Percentiles rank a stretch among this genome's conserved stretches.
phyloP scores from a whole-genome alignment of 2,888 invertebrate species.

The Hybos culiciformis region DNA sequence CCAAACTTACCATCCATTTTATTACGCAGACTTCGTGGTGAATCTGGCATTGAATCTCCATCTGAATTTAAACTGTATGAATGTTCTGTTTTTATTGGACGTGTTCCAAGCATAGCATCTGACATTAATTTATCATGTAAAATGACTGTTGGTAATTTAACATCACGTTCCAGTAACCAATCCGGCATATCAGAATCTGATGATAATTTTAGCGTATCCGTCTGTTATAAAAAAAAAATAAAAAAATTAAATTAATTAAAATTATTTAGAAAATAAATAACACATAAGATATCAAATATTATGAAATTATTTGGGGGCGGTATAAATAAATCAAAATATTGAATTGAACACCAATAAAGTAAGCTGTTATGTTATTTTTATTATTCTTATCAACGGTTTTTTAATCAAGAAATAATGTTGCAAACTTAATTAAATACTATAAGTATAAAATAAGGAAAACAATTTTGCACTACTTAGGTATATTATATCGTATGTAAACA shows the following conservation, averaged over 20 bases:
- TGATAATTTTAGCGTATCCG: conserved; percentile 45
- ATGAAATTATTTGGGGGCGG: too few species aligned
- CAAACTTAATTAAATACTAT: too few species aligned
- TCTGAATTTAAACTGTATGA: conserved; percentile 74
- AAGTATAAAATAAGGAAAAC: too few species aligned
- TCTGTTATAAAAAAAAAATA: conserved; percentile 37
- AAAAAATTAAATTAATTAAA: conserved; percentile 1
- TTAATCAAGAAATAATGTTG: too few species aligned
- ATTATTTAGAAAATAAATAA: neutral
- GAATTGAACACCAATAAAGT: too few species aligned
- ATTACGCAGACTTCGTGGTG: conserved; percentile 48
- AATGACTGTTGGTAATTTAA: conserved; percentile 52
- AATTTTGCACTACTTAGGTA: too few species aligned
- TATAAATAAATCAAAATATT: too few species aligned
- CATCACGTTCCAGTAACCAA: conserved; percentile 55
- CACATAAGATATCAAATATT: too few species aligned
- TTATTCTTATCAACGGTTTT: too few species aligned
- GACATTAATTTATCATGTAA: conserved; percentile 65
- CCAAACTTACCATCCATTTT: conserved; percentile 59
- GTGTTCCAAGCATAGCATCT: conserved; percentile 59
- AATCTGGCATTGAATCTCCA: conserved; percentile 54
- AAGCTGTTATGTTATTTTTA: too few species aligned
- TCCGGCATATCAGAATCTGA: conserved; percentile 53
- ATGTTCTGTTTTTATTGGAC: conserved; percentile 82
- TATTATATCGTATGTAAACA: too few species aligned